Evolutionary conservation across 2,888 invertebrate species (phyloP).

Genomic region (Limenitis camilla): DNA sequence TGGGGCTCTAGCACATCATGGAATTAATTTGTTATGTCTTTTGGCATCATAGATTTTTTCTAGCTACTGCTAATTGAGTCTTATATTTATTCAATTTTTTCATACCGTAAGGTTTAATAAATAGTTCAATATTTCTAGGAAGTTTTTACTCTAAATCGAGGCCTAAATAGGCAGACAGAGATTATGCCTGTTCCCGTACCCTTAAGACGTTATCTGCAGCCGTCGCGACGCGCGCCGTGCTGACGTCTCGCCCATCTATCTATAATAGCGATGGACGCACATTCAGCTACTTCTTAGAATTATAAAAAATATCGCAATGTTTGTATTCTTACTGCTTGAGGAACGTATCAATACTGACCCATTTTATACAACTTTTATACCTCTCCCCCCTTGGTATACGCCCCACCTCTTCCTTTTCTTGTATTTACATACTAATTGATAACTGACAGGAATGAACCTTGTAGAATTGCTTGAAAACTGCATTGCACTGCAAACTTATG

Average conservation of each 20-base stretch:
- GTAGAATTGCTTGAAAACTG: too few species aligned
- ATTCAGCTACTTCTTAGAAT: neutral
- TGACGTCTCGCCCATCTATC: constrained; percentile 21
- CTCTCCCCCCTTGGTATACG: too few species aligned
- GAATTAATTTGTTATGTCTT: too few species aligned
- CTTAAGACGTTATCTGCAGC: neutral
- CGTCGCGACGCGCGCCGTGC: constrained; percentile 30
- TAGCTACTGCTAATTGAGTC: neutral
- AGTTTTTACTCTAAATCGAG: neutral
- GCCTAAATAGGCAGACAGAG: neutral
- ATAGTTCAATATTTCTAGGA: neutral
- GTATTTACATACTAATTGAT: too few species aligned
- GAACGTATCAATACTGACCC: too few species aligned
- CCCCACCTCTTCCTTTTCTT: too few species aligned
- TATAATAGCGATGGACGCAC: constrained; percentile 12
- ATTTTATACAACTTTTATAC: too few species aligned
- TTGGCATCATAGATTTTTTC: too few species aligned
- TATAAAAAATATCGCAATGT: neutral
- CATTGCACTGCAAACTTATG: too few species aligned
- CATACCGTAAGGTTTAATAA: too few species aligned
- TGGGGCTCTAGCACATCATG: too few species aligned
- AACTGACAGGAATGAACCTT: too few species aligned
- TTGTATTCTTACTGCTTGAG: neutral
- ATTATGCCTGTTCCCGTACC: neutral
- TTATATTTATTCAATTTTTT: neutral